Conservation (phyloP, 2,797 vertebrate species). For the Rachycentron canadum region DNA sequence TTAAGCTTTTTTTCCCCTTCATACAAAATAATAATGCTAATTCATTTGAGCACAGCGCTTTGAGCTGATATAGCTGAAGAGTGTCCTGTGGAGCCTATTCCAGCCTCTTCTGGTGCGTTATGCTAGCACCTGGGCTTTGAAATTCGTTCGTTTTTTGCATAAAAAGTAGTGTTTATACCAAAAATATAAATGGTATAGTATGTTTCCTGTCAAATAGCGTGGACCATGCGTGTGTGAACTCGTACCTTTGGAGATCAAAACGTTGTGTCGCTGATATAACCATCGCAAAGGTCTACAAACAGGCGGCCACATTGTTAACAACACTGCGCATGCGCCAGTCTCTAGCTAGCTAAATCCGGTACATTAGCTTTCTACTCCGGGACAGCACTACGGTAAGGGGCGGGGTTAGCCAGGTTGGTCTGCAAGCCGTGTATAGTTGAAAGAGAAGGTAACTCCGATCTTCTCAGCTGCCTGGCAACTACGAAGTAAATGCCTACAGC, state of each 20-base stretch:
- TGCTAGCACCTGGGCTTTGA: background rate
- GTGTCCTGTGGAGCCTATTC: background rate
- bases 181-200: background rate
- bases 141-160: background rate
- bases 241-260: constrained; percentile 64
- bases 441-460: rapidly evolving
- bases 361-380: rapidly evolving
- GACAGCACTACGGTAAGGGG: background rate
- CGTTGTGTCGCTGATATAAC: background rate
- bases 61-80: background rate
- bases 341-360: too few relatives aligned
- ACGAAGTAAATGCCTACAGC: background rate
- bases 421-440: rapidly evolving
- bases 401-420: background rate
- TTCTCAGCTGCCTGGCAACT: rapidly evolving
- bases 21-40: background rate
- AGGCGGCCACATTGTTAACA: constrained; percentile 44
- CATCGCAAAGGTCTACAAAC: rapidly evolving
- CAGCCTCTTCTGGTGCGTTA: background rate
- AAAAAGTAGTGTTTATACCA: background rate
- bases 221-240: background rate
- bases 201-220: background rate
- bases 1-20: too few relatives aligned
- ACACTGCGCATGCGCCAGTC: constrained; percentile 46
- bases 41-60: background rate